Percentiles rank a stretch among this genome's conserved stretches.
Conservation (phyloP, 2,888 invertebrate species). For the Tetanocera ferruginea region DNA sequence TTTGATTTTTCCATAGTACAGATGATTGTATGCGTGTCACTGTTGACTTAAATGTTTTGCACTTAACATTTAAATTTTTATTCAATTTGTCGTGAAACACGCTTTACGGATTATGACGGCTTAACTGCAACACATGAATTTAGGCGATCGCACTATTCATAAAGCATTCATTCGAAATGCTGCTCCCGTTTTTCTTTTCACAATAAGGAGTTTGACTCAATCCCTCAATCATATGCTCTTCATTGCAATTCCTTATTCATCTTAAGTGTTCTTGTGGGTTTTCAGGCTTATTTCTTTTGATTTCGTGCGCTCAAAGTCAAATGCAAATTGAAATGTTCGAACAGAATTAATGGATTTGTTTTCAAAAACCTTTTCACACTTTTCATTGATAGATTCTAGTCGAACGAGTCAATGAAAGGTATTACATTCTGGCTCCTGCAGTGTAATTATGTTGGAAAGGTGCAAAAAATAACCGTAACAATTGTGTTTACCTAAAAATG, state of each 20-base stretch:
- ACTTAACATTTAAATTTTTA: constrained; percentile 50
- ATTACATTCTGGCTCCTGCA: constrained; percentile 58
- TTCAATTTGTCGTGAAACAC: constrained; percentile 67
- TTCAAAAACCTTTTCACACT: constrained; percentile 62
- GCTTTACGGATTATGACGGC: constrained; percentile 67
- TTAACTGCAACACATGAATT: constrained; percentile 45
- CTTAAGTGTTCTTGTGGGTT: constrained; percentile 32
- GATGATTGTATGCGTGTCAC: constrained; percentile 41
- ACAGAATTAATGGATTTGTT: constrained; percentile 34
- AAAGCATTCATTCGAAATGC: background rate
- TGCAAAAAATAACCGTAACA: constrained; percentile 67
- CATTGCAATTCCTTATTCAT: constrained; percentile 5
- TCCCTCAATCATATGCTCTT: constrained; percentile 35
- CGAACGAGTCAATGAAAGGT: constrained; percentile 1
- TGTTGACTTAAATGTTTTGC: constrained; percentile 52
- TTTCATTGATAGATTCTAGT: constrained; percentile 19
- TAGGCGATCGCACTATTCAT: constrained; percentile 1
- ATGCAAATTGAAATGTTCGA: constrained; percentile 66
- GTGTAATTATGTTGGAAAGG: constrained; percentile 68
- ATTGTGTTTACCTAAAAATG: constrained; percentile 66
- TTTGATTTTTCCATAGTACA: background rate
- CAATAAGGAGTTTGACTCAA: constrained; percentile 22
- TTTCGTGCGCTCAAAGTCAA: constrained; percentile 60
- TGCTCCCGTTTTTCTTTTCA: constrained; percentile 16
- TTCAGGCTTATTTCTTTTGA: background rate